Conservation (phyloP, 2,113 vertebrate genomes). For the Rynchops niger region DNA sequence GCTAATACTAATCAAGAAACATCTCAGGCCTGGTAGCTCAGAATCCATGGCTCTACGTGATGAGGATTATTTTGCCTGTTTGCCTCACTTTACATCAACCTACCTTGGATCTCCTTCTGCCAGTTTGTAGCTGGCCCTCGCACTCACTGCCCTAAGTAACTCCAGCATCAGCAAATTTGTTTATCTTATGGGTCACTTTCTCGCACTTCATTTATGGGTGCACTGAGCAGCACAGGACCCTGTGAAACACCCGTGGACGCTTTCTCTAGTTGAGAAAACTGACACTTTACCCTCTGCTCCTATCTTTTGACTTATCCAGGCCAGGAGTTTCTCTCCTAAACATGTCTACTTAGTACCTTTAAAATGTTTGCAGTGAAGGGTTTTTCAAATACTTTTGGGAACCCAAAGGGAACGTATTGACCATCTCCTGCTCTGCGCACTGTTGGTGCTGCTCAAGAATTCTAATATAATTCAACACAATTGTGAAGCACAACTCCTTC, state of each 20-base stretch:
- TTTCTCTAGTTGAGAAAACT: background rate
- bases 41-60: background rate
- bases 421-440: background rate
- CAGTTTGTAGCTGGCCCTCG: background rate
- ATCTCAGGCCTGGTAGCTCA: background rate
- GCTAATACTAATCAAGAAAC: background rate
- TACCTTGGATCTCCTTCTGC: background rate
- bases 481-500: background rate
- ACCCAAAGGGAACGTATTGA: background rate
- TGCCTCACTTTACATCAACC: background rate
- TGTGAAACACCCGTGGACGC: background rate
- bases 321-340: background rate
- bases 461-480: background rate
- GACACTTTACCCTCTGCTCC: background rate
- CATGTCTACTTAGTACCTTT: background rate
- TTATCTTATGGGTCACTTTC: background rate
- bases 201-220: background rate
- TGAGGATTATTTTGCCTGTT: background rate
- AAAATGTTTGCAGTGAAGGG: background rate
- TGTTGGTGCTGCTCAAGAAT: background rate
- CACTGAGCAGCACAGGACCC: background rate
- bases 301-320: background rate
- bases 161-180: background rate
- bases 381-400: background rate
- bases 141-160: background rate